Base-by-base conservation (phyloP, 2,888 invertebrate species). In the Microplitis manilae region DNA sequence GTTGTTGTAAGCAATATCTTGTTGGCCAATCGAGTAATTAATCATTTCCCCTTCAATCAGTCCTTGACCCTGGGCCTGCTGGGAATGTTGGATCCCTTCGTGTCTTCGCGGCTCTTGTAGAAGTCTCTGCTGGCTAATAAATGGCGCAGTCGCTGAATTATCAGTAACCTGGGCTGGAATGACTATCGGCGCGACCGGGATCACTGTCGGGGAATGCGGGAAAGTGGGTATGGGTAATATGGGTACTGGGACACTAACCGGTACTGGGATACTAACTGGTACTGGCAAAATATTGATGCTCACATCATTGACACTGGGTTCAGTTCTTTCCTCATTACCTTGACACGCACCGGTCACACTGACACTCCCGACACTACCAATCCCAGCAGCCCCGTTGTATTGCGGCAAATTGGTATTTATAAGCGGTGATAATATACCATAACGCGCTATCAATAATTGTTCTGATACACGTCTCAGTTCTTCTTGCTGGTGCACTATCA, bases 381-480 rank as follows among this genome's bases (percentile, higher is more conserved):
- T 20, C 50, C 50, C 50, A 50, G 9, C 50, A 30, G 84, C 75
- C 40, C 84, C 87, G 5, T 80, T 73, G 68, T 83, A 85, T 78
- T 87, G 87, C 1, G 87, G 84, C 40, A 87, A 50, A 84, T 87
- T 85, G 77, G 90, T 90, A 83, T 90, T 90, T 13, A 90, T 81
- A 65, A 90, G 78, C 1, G 90, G 89, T 13, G 90, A 87, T 20
- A 88, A 83, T 75, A 96, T 92, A 6, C 96, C 96, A 82, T 96
- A 94, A 85, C 95, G 92, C 0, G 96, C 95, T 89, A 97, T 93
- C 69, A 96, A 89, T 74, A 97, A 91, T 86, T 97, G 96, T 86
- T 97, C 96, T n/a, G 96, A 96, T 0, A 97, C 95, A 81, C 94
- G 92, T 65, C 95, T 92, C 81, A 97, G 90, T 88, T 97, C 96